A percentile compares a stretch with the other conserved stretches of the same genome.
Evolutionary conservation across 2,888 invertebrate genomes (phyloP).

Genomic region (Pseudococcus jackbeardsleyi): DNA sequence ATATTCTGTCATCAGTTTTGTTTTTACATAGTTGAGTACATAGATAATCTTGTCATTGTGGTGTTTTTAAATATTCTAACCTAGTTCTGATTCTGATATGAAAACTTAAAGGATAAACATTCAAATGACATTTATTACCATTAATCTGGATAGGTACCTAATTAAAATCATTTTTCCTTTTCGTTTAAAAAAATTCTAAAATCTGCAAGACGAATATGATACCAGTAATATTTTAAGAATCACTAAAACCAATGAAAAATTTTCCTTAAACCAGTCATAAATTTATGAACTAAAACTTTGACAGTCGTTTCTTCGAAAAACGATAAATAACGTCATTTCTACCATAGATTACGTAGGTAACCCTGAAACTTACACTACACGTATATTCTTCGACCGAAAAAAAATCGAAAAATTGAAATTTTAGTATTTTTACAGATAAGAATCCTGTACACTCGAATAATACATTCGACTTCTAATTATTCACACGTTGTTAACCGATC

Average conservation of each 20-base stretch:
- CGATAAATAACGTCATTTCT: not conserved
- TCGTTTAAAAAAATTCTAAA: too few relatives aligned
- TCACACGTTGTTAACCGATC: not conserved
- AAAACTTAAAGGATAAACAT: too few relatives aligned
- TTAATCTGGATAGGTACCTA: too few relatives aligned
- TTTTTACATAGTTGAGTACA: too few relatives aligned
- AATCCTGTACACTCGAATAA: not conserved
- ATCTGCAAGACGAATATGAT: not conserved
- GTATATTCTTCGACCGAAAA: not conserved
- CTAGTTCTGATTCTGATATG: too few relatives aligned
- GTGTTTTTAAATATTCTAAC: too few relatives aligned
- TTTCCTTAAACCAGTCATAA: not conserved
- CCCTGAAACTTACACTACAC: constrained; percentile 37
- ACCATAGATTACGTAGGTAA: not conserved
- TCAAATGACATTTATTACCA: too few relatives aligned
- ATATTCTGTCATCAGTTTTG: not conserved
- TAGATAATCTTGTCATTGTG: too few relatives aligned
- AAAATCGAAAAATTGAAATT: constrained; percentile 1
- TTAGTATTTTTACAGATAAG: not conserved
- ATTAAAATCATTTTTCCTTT: too few relatives aligned
- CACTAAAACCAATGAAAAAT: not conserved
- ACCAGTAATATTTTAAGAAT: not conserved
- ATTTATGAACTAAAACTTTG: not conserved
- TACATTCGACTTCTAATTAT: not conserved
- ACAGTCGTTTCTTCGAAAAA: not conserved